These are phyloP conservation scores for Philopedon plagiatum DNA, from an alignment of 2,888 invertebrate genomes.

Conservation along the genomic window DNA sequence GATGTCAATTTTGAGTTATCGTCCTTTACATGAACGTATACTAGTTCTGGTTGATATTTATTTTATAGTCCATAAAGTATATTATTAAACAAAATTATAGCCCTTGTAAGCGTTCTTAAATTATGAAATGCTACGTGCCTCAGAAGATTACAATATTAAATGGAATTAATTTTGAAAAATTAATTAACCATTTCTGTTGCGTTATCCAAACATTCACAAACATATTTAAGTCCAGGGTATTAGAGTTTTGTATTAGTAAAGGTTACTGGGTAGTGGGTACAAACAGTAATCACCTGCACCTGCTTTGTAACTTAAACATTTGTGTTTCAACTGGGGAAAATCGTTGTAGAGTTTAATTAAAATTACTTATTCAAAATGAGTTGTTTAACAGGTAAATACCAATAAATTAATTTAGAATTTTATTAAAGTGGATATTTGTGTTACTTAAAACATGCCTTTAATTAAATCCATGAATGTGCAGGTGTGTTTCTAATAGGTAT, in stretches of 20 bases:
- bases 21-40: too few species aligned
- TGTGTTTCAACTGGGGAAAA: neutral
- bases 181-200: neutral
- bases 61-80: too few species aligned
- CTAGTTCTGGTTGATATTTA: too few species aligned
- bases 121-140: too few species aligned
- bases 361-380: neutral
- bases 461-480: too few species aligned
- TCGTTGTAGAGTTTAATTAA: neutral
- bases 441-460: too few species aligned
- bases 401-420: too few species aligned
- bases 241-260: neutral
- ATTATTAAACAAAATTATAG: too few species aligned
- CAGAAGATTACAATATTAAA: neutral
- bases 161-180: neutral
- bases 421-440: too few species aligned
- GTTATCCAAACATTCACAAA: neutral
- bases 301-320: neutral
- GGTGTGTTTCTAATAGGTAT: too few species aligned
- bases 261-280: neutral
- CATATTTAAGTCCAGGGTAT: neutral
- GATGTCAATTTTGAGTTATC: too few species aligned
- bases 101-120: too few species aligned
- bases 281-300: neutral
- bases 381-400: neutral